These are phyloP conservation scores for Ceratosolen fusciceps DNA, from an alignment of 1,140 invertebrate genomes.

Conservation along the genomic window DNA sequence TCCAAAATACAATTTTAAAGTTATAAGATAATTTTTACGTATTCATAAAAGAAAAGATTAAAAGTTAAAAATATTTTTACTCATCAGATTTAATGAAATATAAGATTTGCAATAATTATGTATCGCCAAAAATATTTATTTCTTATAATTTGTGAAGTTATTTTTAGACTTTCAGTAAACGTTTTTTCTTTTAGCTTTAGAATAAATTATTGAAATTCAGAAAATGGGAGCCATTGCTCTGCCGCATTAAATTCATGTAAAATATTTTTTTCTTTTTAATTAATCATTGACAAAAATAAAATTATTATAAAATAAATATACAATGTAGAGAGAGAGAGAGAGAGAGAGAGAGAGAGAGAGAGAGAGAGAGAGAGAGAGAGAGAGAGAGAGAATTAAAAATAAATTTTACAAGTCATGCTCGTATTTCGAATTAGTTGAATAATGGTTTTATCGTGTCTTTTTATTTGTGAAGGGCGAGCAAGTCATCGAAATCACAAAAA, in stretches of 20 bases:
- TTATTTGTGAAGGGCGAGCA: not conserved
- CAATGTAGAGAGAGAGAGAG: no score
- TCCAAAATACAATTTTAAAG: no score
- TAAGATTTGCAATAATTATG: not conserved
- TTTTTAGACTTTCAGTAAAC: not conserved
- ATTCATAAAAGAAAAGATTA: no score
- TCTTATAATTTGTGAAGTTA: not conserved
- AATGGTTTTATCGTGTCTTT: not conserved
- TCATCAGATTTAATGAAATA: not conserved
- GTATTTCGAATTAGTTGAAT: not conserved
- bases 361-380: no score
- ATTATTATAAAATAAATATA: slow-evolving; percentile 3
- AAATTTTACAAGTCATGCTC: slow-evolving; percentile 31
- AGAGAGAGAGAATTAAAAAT: slow-evolving; percentile 37
- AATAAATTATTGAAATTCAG: no score
- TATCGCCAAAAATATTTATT: not conserved
- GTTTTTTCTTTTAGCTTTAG: no score
- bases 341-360: no score
- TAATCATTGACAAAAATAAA: not conserved
- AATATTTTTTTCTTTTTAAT: not conserved
- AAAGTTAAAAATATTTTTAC: no score
- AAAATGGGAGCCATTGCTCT: no score
- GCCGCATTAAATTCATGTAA: no score
- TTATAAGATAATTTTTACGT: no score
- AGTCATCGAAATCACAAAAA: not conserved